Conservation (phyloP, 2,888 invertebrate species). For the Pristionchus exspectatus region DNA sequence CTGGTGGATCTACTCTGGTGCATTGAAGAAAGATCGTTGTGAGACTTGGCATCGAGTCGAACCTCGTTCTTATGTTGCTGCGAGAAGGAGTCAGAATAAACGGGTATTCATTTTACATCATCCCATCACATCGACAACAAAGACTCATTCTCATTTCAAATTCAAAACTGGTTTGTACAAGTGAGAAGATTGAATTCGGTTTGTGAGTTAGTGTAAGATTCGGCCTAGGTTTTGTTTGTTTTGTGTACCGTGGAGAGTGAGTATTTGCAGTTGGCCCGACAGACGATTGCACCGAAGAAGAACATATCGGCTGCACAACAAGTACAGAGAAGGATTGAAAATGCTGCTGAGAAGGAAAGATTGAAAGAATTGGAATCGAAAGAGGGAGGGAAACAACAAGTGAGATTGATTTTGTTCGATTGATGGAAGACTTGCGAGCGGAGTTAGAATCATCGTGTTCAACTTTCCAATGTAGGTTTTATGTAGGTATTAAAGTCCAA, state of each 20-base stretch:
- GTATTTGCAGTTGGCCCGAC: slow-evolving; percentile 52
- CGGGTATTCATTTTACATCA: slow-evolving; percentile 6
- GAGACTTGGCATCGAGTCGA: slow-evolving; percentile 47
- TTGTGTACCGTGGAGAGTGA: slow-evolving; percentile 6
- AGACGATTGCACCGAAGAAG: slow-evolving; percentile 54
- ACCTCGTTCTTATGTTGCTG: slow-evolving; percentile 40
- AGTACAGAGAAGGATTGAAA: slow-evolving; percentile 49
- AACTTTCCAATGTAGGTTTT: no score
- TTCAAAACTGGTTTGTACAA: slow-evolving; percentile 27
- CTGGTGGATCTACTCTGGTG: slow-evolving; percentile 53
- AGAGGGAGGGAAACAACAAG: slow-evolving; percentile 27
- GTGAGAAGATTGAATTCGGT: neutral
- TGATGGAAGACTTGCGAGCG: no score
- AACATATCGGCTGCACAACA: slow-evolving; percentile 53
- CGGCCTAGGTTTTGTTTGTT: slow-evolving; percentile 41
- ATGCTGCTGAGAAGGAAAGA: slow-evolving; percentile 51
- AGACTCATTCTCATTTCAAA: neutral
- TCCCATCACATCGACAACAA: slow-evolving; percentile 35
- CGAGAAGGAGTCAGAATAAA: slow-evolving; percentile 51
- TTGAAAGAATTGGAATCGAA: slow-evolving; percentile 41
- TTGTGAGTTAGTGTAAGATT: slow-evolving; percentile 37
- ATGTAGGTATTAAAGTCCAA: no score
- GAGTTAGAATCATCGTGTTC: neutral
- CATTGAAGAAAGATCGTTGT: slow-evolving; percentile 47
- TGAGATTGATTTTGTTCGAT: neutral